Evolutionary conservation across 2,113 vertebrate species (phyloP).

Genomic region (Gymnocephalus cernua): DNA sequence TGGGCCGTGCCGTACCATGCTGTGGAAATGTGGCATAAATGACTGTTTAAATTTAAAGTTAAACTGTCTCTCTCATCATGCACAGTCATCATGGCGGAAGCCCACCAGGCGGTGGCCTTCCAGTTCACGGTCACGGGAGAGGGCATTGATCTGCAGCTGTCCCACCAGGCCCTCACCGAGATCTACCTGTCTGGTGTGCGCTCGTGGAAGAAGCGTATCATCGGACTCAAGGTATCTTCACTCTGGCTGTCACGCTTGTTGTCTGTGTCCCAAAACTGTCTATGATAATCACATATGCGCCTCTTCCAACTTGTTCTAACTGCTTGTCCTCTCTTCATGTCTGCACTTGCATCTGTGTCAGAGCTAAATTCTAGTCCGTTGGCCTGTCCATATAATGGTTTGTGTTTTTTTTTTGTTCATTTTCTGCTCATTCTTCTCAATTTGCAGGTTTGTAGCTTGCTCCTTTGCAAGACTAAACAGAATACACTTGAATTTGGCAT

Average conservation of each 20-base stretch:
- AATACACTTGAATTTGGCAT: background rate
- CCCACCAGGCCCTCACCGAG: conserved; percentile 86
- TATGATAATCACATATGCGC: background rate
- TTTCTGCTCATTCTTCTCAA: background rate
- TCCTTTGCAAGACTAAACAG: background rate
- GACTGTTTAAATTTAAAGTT: too few species aligned
- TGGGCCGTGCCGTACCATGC: too few species aligned
- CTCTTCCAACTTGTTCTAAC: background rate
- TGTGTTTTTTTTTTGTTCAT: background rate
- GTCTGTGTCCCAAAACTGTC: background rate
- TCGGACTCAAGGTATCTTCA: conserved; percentile 85
- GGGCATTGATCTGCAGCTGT: conserved; percentile 84
- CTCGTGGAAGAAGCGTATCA: conserved; percentile 90
- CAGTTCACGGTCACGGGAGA: conserved; percentile 88
- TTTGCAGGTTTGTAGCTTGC: background rate
- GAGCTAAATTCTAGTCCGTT: background rate
- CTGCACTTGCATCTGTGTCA: background rate
- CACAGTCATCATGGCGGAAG: conserved; percentile 88
- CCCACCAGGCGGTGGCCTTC: conserved; percentile 91
- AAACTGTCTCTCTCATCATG: background rate
- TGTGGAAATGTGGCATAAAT: too few species aligned
- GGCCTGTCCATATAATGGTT: background rate
- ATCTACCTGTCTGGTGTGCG: conserved; percentile 90
- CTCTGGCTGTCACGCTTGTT: background rate
- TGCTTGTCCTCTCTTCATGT: conserved; percentile 1